Evolutionary conservation across 2,888 invertebrate species (phyloP).

Genomic region (Netelia melanura): DNA sequence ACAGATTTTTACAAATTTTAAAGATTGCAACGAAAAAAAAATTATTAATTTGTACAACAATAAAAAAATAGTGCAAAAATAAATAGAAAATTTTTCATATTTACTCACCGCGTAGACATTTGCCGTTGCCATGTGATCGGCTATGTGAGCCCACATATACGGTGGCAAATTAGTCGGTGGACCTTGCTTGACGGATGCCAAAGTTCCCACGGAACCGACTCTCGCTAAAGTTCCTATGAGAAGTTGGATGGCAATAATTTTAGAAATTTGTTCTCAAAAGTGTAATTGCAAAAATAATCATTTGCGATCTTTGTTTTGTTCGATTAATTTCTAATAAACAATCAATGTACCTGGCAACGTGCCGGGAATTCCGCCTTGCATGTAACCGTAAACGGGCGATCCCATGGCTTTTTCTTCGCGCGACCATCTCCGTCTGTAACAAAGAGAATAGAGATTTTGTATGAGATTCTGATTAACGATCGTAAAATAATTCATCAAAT

Average conservation of each 20-base stretch:
- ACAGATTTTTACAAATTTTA: neutral
- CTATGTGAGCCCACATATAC: constrained; percentile 94
- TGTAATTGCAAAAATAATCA: neutral
- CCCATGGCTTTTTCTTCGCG: constrained; percentile 93
- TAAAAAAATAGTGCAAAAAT: neutral
- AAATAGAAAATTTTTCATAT: constrained; percentile 6
- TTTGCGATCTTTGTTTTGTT: neutral
- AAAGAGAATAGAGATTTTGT: constrained; percentile 38
- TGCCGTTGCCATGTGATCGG: constrained; percentile 94
- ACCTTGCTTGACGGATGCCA: constrained; percentile 83
- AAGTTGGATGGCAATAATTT: neutral
- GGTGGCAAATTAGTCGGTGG: constrained; percentile 86
- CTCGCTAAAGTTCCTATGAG: constrained; percentile 78
- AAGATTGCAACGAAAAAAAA: neutral
- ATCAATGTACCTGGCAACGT: constrained; percentile 79
- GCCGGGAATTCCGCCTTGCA: constrained; percentile 87
- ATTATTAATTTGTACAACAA: neutral
- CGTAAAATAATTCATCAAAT: too few relatives aligned
- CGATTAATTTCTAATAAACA: constrained; percentile 5
- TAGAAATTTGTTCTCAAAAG: neutral
- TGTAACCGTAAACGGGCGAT: constrained; percentile 95
- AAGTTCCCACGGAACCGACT: constrained; percentile 82
- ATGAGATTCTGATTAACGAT: constrained; percentile 16
- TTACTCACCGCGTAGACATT: constrained; percentile 92
- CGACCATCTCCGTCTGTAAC: constrained; percentile 93